These are phyloP conservation scores for Lasioglossum malachurum DNA, from an alignment of 2,888 invertebrate species.

Conservation along the genomic window DNA sequence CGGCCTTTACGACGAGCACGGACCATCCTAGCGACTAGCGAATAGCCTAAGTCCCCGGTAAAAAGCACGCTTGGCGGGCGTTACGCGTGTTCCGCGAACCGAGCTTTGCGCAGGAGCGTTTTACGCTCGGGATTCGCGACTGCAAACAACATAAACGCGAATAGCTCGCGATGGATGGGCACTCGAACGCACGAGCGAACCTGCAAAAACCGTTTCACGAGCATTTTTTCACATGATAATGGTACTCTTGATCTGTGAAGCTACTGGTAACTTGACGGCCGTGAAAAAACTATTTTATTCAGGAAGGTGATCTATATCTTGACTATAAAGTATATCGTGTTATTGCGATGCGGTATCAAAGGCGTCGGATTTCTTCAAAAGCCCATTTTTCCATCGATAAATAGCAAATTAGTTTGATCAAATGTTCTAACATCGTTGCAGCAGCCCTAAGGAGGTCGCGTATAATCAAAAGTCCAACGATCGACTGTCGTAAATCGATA, in stretches of 20 bases:
- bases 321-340: too few species aligned
- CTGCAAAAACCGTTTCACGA: not conserved
- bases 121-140: not conserved
- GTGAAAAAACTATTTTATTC: not conserved
- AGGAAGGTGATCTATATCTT: too few species aligned
- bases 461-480: slow-evolving; percentile 59
- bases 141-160: not conserved
- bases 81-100: slow-evolving; percentile 39
- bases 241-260: not conserved
- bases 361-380: too few species aligned
- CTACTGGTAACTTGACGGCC: not conserved
- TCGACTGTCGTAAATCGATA: slow-evolving; percentile 53
- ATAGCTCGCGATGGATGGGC: not conserved
- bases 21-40: slow-evolving; percentile 16
- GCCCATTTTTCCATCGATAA: not conserved
- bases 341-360: too few species aligned
- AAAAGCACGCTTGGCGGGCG: slow-evolving; percentile 45
- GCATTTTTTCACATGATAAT: not conserved
- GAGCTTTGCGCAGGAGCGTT: not conserved
- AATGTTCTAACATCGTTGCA: not conserved
- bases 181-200: not conserved
- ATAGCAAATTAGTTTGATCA: not conserved
- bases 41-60: slow-evolving; percentile 28
- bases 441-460: slow-evolving; percentile 6
- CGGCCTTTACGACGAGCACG: slow-evolving; percentile 58